phyloP scores from a whole-genome alignment of 2,797 vertebrate genomes.

The Cyprinella venusta region DNA sequence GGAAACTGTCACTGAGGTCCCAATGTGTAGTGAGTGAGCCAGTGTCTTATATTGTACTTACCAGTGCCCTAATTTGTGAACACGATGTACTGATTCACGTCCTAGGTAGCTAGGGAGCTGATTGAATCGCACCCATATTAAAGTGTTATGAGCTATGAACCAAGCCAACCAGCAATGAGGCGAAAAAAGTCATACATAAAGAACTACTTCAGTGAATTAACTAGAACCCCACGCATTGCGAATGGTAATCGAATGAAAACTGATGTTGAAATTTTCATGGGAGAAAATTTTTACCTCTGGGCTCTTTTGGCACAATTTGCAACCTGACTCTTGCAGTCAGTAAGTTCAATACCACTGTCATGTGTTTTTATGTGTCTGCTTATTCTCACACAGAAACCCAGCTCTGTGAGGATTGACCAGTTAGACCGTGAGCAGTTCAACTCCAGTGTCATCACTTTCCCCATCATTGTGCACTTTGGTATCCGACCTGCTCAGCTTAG shows the following conservation, averaged over 20 bases:
- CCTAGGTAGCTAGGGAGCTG: no score
- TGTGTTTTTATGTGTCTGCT: slow-evolving; percentile 33
- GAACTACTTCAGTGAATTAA: neutral
- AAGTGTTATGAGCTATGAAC: neutral
- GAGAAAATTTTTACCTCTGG: neutral
- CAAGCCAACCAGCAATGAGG: neutral
- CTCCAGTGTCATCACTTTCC: slow-evolving; percentile 97
- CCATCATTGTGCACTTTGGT: slow-evolving; percentile 98
- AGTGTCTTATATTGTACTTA: neutral
- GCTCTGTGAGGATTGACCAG: slow-evolving; percentile 98
- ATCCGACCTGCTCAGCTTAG: slow-evolving; percentile 98
- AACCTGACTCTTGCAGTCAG: neutral
- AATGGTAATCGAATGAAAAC: neutral
- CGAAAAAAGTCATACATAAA: neutral
- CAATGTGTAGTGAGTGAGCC: neutral
- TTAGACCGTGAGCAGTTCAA: slow-evolving; percentile 98
- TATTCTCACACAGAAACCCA: slow-evolving; percentile 85
- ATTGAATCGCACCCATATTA: neutral
- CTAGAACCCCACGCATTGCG: neutral
- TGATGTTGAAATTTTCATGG: neutral
- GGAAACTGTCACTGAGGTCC: neutral
- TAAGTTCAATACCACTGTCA: neutral
- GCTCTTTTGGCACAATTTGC: neutral
- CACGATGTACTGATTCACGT: neutral
- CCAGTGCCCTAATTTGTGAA: neutral